These are phyloP conservation scores for Formica selysi DNA, from an alignment of 1,140 invertebrate genomes.

Conservation along the genomic window DNA sequence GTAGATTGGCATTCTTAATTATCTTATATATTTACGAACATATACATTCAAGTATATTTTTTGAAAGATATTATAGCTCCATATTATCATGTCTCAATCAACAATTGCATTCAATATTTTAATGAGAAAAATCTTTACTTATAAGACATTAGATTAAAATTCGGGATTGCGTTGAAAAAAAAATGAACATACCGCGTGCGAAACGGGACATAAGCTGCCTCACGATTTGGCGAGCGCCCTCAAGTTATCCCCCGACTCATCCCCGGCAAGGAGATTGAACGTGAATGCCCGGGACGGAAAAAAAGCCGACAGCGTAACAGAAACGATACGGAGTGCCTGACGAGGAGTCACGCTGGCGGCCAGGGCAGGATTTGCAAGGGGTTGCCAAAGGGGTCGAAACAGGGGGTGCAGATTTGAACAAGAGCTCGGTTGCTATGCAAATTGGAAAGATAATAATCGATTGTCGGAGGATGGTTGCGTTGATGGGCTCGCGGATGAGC, in stretches of 20 bases:
- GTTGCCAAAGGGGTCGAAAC: slow-evolving; percentile 79
- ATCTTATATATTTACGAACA: not conserved
- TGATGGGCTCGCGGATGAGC: slow-evolving; percentile 85
- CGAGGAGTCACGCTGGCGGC: slow-evolving; percentile 74
- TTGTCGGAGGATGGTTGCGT: slow-evolving; percentile 84
- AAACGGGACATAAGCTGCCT: slow-evolving; percentile 34
- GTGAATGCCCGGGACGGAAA: slow-evolving; percentile 48
- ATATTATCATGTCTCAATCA: not conserved
- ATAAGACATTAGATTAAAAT: slow-evolving; percentile 53
- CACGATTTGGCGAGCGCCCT: slow-evolving; percentile 56
- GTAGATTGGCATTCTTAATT: not conserved
- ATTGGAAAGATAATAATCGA: slow-evolving; percentile 87
- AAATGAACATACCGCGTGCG: slow-evolving; percentile 49
- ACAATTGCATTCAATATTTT: not conserved
- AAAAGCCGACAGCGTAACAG: slow-evolving; percentile 67
- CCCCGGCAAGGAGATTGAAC: slow-evolving; percentile 68
- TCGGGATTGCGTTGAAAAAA: slow-evolving; percentile 34
- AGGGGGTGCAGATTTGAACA: slow-evolving; percentile 83
- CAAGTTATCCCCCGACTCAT: slow-evolving; percentile 53
- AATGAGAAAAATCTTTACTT: slow-evolving; percentile 25
- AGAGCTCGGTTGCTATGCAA: slow-evolving; percentile 85
- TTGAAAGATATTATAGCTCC: not conserved
- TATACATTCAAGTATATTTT: not conserved
- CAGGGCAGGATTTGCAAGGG: slow-evolving; percentile 81
- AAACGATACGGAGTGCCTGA: slow-evolving; percentile 71